Conservation (phyloP, 37 sponge, comb jelly and placozoan genomes). For the Oopsacas minuta region DNA sequence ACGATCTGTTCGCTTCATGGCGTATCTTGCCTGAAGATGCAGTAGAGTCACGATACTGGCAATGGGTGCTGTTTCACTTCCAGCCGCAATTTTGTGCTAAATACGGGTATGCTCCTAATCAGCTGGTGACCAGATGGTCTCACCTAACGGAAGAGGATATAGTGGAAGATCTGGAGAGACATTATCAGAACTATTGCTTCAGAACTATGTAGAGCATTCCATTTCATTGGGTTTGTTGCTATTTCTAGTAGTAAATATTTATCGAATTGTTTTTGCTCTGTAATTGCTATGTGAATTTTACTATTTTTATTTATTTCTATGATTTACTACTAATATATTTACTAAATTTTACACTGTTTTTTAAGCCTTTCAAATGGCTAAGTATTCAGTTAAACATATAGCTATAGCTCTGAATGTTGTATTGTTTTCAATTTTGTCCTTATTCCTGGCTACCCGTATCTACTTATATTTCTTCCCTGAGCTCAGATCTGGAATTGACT, state of each 20-base stretch:
- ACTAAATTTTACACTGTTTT: not conserved
- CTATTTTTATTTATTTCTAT: too few relatives aligned
- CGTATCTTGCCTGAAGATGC: not conserved
- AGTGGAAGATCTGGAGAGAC: not conserved
- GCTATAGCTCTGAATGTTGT: not conserved
- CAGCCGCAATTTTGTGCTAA: not conserved
- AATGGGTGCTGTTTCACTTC: constrained; percentile 5
- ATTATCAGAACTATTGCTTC: not conserved
- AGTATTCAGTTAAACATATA: not conserved
- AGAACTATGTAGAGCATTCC: too few relatives aligned
- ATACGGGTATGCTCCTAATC: not conserved
- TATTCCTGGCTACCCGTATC: not conserved
- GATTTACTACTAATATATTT: too few relatives aligned
- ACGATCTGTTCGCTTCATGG: not conserved
- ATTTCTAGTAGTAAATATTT: too few relatives aligned
- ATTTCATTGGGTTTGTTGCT: too few relatives aligned
- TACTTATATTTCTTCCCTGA: not conserved
- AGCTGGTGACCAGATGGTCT: not conserved
- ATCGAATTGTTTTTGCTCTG: too few relatives aligned
- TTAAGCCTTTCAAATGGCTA: not conserved
- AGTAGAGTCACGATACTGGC: constrained; percentile 3
- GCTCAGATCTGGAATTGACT: not conserved
- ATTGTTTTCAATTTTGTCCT: not conserved
- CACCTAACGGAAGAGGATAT: not conserved
- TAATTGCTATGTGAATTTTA: too few relatives aligned